Evolutionary conservation across 2,888 invertebrate species (phyloP).

Genomic region (Ceraclea dissimilis): DNA sequence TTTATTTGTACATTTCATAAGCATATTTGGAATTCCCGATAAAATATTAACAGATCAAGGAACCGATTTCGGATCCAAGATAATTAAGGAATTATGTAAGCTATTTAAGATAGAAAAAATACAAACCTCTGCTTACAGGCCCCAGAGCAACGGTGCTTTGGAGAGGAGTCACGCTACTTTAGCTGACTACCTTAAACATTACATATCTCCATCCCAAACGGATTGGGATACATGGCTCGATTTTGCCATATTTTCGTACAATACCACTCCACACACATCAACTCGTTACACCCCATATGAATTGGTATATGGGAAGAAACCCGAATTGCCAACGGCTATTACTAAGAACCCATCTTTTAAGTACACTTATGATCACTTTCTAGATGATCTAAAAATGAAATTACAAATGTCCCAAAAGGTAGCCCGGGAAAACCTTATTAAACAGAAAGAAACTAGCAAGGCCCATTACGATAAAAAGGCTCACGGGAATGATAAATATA

Average conservation of each 20-base stretch:
- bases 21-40: conserved; percentile 32
- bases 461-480: conserved; percentile 23
- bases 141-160: conserved; percentile 30
- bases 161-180: conserved; percentile 31
- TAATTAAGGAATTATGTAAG: conserved; percentile 30
- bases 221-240: conserved; percentile 1
- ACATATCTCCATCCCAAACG: not conserved
- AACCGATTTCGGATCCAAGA: conserved; percentile 31
- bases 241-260: conserved; percentile 4
- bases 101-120: conserved; percentile 30
- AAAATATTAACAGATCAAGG: conserved; percentile 34
- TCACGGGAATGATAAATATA: conserved; percentile 9
- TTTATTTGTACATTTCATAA: conserved; percentile 29
- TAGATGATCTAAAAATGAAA: conserved; percentile 20
- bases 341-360: conserved; percentile 25
- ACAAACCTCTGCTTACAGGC: conserved; percentile 29
- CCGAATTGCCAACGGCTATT: conserved; percentile 25
- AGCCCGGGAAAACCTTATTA: conserved; percentile 26
- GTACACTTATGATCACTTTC: conserved; percentile 28
- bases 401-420: conserved; percentile 26
- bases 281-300: conserved; percentile 32
- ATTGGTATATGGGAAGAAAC: conserved; percentile 29
- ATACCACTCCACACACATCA: conserved; percentile 28
- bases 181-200: conserved; percentile 11
- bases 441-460: conserved; percentile 25